Conservation (phyloP, 2,113 vertebrate genomes). For the Festucalex cinctus region DNA sequence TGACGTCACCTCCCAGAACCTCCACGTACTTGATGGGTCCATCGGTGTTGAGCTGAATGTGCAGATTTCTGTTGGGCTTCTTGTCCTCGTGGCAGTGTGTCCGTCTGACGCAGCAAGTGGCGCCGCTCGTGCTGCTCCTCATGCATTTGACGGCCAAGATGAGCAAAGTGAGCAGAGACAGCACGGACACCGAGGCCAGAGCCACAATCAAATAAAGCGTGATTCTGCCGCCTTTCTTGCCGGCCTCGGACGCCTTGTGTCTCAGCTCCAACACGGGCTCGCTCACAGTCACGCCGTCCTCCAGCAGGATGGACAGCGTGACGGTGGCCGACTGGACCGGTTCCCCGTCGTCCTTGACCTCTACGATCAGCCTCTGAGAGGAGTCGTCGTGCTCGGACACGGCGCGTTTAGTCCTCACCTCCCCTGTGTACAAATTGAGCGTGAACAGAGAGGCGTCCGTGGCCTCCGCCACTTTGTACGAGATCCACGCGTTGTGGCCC, state of each 20-base stretch:
- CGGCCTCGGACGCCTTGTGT: conserved; percentile 38
- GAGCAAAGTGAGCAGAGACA: too few species aligned
- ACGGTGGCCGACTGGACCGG: conserved; percentile 80
- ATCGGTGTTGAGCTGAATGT: too few species aligned
- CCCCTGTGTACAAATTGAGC: conserved; percentile 78
- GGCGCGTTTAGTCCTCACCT: conserved; percentile 79
- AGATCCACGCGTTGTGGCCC: conserved; percentile 85
- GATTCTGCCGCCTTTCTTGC: conserved; percentile 62
- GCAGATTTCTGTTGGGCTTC: conserved; percentile 31
- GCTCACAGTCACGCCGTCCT: conserved; percentile 50
- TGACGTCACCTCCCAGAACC: conserved; percentile 70
- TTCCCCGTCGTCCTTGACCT: conserved; percentile 79
- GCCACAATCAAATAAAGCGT: conserved; percentile 84
- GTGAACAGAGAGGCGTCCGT: conserved; percentile 79
- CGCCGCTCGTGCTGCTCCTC: too few species aligned
- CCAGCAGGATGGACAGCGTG: conserved; percentile 64
- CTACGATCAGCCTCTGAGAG: conserved; percentile 77
- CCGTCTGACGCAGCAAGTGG: too few species aligned
- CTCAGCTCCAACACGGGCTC: conserved; percentile 57
- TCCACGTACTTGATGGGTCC: too few species aligned
- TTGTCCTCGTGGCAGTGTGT: conserved; percentile 13
- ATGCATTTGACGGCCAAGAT: too few species aligned
- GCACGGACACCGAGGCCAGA: conserved; percentile 60
- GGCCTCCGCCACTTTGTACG: conserved; percentile 76
- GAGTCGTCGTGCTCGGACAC: conserved; percentile 75